phyloP scores from a whole-genome alignment of 2,888 invertebrate genomes.

The Drosophila emarginata region DNA sequence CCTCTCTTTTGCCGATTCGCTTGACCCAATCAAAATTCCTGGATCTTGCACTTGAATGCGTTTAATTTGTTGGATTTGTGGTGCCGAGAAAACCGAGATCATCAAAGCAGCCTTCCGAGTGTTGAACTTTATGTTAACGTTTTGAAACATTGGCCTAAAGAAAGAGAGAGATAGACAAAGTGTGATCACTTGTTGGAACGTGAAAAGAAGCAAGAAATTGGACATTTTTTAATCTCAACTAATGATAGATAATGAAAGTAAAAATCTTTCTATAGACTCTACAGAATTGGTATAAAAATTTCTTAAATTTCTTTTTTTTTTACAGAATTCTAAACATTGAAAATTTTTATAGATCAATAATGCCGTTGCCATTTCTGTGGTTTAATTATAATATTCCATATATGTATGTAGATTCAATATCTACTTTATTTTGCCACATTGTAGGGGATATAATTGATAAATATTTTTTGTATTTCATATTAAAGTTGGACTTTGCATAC shows the following conservation, averaged over 20 bases:
- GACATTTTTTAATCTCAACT: neutral
- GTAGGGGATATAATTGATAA: no score
- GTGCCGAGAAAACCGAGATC: slow-evolving; percentile 10
- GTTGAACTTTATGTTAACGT: slow-evolving; percentile 43
- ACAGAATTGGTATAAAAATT: neutral
- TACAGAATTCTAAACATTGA: no score
- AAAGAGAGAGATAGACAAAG: neutral
- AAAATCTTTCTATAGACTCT: neutral
- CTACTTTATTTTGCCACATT: no score
- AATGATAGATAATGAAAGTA: neutral
- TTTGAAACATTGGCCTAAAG: no score
- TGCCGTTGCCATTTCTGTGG: no score
- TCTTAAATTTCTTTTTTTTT: no score
- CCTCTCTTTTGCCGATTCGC: slow-evolving; percentile 50
- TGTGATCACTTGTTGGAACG: neutral
- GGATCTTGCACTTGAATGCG: slow-evolving; percentile 76
- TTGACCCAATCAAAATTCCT: slow-evolving; percentile 77
- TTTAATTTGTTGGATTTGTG: slow-evolving; percentile 68
- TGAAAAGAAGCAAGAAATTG: neutral
- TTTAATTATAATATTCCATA: no score
- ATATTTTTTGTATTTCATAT: no score
- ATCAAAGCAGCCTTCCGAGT: slow-evolving; percentile 17
- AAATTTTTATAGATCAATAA: no score
- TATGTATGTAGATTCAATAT: no score
- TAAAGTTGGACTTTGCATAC: no score